A percentile compares a stretch with the other conserved stretches of the same genome.
Evolutionary conservation across 1,140 invertebrate species (phyloP).

Genomic region (Hypothenemus hampei): DNA sequence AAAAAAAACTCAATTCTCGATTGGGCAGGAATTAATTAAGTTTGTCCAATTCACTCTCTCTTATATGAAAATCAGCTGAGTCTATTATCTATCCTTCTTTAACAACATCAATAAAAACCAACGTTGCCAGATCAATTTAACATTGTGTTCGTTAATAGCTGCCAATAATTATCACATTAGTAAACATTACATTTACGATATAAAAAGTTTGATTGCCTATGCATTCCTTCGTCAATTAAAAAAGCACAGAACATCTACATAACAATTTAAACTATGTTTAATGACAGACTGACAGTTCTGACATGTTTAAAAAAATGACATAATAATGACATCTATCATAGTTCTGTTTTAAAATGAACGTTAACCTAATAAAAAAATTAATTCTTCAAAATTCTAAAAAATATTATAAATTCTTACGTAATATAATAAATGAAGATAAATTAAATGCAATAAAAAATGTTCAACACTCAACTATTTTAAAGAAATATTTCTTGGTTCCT

Average conservation of each 20-base stretch:
- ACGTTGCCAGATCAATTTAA: too few relatives aligned
- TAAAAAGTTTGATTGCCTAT: too few relatives aligned
- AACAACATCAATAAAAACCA: too few relatives aligned
- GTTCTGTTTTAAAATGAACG: slow-evolving; percentile 27
- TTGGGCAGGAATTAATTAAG: not conserved
- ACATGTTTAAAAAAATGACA: not conserved
- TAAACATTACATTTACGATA: too few relatives aligned
- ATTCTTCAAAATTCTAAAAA: slow-evolving; percentile 28
- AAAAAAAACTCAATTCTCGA: not conserved
- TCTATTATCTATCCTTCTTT: too few relatives aligned
- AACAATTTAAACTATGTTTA: too few relatives aligned
- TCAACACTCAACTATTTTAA: not conserved
- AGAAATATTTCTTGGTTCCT: not conserved
- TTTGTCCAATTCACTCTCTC: too few relatives aligned
- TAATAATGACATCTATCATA: not conserved
- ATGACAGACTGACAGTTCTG: not conserved
- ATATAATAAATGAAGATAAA: not conserved
- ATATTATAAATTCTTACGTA: slow-evolving; percentile 17
- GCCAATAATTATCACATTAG: too few relatives aligned
- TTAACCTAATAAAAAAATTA: slow-evolving; percentile 26
- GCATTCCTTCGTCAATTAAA: too few relatives aligned
- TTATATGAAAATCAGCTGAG: too few relatives aligned
- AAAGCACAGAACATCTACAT: too few relatives aligned
- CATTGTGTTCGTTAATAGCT: too few relatives aligned
- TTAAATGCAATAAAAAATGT: not conserved